Percentiles rank a stretch among this genome's conserved stretches.
phyloP scores from a whole-genome alignment of 2,797 vertebrate species.

The Prionace glauca region DNA sequence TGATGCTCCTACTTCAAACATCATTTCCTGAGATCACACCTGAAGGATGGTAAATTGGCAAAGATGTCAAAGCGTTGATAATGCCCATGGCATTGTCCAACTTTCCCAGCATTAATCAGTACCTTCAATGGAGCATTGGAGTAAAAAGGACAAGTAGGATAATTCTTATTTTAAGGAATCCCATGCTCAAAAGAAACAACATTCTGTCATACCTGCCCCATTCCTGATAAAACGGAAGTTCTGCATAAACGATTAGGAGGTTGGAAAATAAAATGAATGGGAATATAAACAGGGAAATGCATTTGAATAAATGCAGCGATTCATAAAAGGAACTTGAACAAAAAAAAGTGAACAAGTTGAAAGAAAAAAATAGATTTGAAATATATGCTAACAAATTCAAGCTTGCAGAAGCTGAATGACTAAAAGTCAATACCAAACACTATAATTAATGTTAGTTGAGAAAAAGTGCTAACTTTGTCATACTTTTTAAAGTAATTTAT shows the following conservation, averaged over 20 bases:
- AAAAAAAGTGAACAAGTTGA: not conserved
- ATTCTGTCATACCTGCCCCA: not conserved
- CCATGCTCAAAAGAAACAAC: not conserved
- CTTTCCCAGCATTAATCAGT: not conserved
- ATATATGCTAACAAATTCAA: not conserved
- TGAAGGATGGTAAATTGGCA: not conserved
- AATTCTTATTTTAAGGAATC: not conserved
- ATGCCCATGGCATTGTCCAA: not conserved
- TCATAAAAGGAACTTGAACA: not conserved
- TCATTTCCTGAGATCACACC: not conserved
- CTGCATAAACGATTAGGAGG: not conserved
- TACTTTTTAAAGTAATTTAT: constrained; percentile 22
- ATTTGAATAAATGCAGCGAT: not conserved
- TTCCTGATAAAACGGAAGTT: not conserved
- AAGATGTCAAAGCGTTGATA: not conserved
- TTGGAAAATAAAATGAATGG: not conserved
- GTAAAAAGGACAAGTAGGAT: not conserved
- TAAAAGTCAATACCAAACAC: not conserved
- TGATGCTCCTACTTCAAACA: not conserved
- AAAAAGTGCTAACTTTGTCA: not conserved
- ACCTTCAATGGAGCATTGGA: not conserved
- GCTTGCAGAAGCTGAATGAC: not conserved
- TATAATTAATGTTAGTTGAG: constrained; percentile 29
- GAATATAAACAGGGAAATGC: not conserved
- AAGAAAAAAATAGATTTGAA: not conserved